Conservation (phyloP, 2,888 invertebrate genomes). For the Diadromus collaris region DNA sequence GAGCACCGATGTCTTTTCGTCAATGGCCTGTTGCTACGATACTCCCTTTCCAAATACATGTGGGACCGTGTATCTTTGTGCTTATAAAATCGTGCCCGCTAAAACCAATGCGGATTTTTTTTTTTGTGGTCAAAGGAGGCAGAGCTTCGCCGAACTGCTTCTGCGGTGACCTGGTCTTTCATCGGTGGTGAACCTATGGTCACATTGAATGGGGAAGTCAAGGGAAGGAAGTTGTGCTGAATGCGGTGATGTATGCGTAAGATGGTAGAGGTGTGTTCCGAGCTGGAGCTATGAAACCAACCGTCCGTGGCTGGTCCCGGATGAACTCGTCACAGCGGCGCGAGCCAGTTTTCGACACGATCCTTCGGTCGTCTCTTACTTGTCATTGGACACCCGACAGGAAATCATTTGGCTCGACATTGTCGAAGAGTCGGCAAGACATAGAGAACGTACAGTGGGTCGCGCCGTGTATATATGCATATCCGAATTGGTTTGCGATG, state of each 20-base stretch:
- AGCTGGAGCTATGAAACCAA: neutral
- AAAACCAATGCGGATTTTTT: neutral
- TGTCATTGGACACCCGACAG: slow-evolving; percentile 59
- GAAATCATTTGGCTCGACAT: slow-evolving; percentile 68
- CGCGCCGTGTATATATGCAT: slow-evolving; percentile 7
- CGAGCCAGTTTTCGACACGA: slow-evolving; percentile 29
- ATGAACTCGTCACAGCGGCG: slow-evolving; percentile 49
- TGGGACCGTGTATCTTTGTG: slow-evolving; percentile 1
- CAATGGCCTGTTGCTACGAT: slow-evolving; percentile 28
- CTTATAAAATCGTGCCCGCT: slow-evolving; percentile 4
- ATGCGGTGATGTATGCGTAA: slow-evolving; percentile 1
- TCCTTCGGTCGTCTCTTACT: slow-evolving; percentile 21
- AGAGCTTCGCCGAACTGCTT: slow-evolving; percentile 3
- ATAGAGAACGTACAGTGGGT: neutral
- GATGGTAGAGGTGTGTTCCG: slow-evolving; percentile 3
- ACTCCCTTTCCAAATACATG: slow-evolving; percentile 30
- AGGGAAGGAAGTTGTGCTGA: slow-evolving; percentile 28
- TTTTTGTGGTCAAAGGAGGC: neutral
- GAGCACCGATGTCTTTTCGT: neutral
- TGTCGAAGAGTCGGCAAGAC: slow-evolving; percentile 61
- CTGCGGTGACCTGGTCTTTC: slow-evolving; percentile 41
- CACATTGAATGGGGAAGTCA: slow-evolving; percentile 10
- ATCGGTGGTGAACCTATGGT: slow-evolving; percentile 14
- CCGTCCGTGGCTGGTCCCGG: slow-evolving; percentile 2
- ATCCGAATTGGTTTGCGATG: slow-evolving; percentile 61